Percentiles rank a stretch among this genome's conserved stretches.
Conservation (phyloP, 2,888 invertebrate species). For the Colostygia pectinataria region DNA sequence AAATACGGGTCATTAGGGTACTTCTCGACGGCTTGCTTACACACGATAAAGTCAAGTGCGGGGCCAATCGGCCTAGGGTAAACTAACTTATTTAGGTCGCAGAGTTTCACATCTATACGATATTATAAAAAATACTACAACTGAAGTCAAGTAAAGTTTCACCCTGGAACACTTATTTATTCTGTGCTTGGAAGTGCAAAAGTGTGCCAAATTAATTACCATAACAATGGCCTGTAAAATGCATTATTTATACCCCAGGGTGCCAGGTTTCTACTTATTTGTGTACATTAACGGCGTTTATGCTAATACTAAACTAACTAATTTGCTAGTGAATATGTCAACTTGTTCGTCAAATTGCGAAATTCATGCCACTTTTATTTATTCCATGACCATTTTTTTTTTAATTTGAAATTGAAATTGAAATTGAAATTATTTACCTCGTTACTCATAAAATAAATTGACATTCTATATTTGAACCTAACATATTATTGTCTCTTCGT, state of each 20-base stretch:
- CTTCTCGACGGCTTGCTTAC: no score
- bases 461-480: no score
- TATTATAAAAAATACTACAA: slow-evolving; percentile 26
- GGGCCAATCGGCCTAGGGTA: no score
- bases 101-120: slow-evolving; percentile 13
- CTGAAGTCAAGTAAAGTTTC: slow-evolving; percentile 50
- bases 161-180: slow-evolving; percentile 42
- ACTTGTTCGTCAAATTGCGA: neutral
- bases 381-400: no score
- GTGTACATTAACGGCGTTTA: slow-evolving; percentile 44
- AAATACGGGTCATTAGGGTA: no score
- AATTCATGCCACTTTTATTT: no score
- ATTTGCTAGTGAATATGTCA: slow-evolving; percentile 11
- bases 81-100: neutral
- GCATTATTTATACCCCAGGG: slow-evolving; percentile 65
- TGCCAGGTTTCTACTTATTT: slow-evolving; percentile 54
- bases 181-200: slow-evolving; percentile 32
- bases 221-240: slow-evolving; percentile 69
- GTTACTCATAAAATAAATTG: no score
- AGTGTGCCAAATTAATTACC: slow-evolving; percentile 72
- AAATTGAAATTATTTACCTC: no score
- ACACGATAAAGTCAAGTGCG: no score
- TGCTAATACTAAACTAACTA: slow-evolving; percentile 25
- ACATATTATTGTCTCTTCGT: no score
- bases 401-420: no score